Base-by-base conservation (phyloP, 2,888 invertebrate species). In the Dicyrtoma fusca region DNA sequence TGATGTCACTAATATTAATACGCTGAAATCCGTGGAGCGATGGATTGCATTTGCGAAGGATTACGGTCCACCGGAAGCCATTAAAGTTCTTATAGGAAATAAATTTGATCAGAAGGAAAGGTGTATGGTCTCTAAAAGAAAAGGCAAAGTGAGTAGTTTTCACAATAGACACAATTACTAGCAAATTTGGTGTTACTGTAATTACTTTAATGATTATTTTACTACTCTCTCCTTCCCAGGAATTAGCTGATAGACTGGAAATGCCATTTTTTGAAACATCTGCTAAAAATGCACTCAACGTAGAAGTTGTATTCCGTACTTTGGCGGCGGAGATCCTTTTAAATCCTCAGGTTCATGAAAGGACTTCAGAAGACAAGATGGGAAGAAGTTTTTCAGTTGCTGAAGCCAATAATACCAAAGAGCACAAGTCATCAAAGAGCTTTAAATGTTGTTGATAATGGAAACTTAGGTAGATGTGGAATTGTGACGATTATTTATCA, bases 191-290 rank as follows among this genome's bases (percentile, higher is more conserved):
- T 44, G 45, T 44, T 44, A 13, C 10, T 44, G 45, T 44, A 53
- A 53, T n/a, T n/a, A 53, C 53, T 53, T 13, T 53, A 17, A n/a
- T 53, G 53, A 8, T 13, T 8, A n/a, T 13, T 8, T 23, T 59
- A 10, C 23, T 5, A 19, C 21, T 25, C 8, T 70, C 2, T n/a
- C n/a, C n/a, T n/a, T n/a, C n/a, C n/a, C 44, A 79, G 77, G 74
- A 75, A 68, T 55, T 76, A 19, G 77, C 78, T 1, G 77, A 77
- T 10, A 59, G 75, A 1, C 74, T 79, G 68, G 74, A 75, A 17
- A 76, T 78, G 59, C 73, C 77, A 17, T 79, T 78, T 61, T 75
- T 79, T 45, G 79, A 79, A 55, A 76, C 77, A 11, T 77, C 77
- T 1, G 78, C 77, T n/a, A 77, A 77, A 55, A 75, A 75, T 57